Conservation (phyloP, 2,113 vertebrate species). For the Pituophis catenifer region DNA sequence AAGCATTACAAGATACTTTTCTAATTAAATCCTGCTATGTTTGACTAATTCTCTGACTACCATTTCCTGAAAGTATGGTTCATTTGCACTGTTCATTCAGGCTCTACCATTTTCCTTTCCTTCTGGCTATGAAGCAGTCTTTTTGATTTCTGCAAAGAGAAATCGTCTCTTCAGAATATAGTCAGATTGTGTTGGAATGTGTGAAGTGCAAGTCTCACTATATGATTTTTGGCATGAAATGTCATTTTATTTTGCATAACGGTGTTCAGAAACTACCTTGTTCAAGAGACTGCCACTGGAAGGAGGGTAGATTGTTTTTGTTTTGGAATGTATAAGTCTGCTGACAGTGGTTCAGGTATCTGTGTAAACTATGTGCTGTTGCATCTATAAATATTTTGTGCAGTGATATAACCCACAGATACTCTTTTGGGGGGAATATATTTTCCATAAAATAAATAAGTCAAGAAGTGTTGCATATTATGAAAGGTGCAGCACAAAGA, state of each 20-base stretch:
- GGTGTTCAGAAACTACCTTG: neutral
- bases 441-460: neutral
- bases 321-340: neutral
- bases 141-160: neutral
- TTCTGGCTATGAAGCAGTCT: neutral
- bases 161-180: neutral
- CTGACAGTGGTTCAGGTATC: neutral
- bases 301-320: neutral
- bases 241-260: neutral
- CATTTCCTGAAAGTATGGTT: neutral
- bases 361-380: neutral
- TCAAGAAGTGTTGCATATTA: neutral
- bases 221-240: neutral
- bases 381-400: neutral
- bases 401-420: neutral
- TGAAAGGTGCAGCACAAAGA: neutral
- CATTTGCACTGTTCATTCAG: neutral
- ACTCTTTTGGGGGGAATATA: neutral
- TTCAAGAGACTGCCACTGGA: neutral
- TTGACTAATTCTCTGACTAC: neutral
- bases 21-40: neutral
- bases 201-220: neutral
- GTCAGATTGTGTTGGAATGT: neutral
- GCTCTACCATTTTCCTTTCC: neutral
- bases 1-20: neutral